Evolutionary conservation across 2,113 vertebrate genomes (phyloP), one percentile per base, ranked within the genome.

Genomic region (Clarias magur): DNA sequence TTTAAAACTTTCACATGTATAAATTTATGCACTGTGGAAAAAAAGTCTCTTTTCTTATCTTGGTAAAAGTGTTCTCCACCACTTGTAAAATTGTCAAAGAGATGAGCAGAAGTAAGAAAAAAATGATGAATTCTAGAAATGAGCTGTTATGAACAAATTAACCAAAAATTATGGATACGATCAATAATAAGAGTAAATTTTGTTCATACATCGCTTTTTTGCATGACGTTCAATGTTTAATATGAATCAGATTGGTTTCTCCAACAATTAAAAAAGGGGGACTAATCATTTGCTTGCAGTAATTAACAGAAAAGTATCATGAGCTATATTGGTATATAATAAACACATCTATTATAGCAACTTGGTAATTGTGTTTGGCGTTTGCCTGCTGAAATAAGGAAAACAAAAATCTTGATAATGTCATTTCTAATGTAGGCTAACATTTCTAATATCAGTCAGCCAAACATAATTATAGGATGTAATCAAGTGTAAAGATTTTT

Each of bases 401-500:
- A 1, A 72, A 85, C 67, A 38, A 68, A 75, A 87, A 73, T 78
- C 88, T 23, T 72, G 82, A 86, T 21, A 83, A 70, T 17, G 1
- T 76, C 34, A 11, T 87, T 85, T 62, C 12, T 12, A 65, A 59
- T 85, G 25, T 81, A 68, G 82, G 34, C 65, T 42, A 42, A 42
- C 42, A 42, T 42, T 42, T 42, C 42, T 48, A 38, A 38, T 38
- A 38, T 68, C 89, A 73, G 34, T 73, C 7, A 17, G 38, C 4
- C 19, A 48, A 75, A 75, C 23, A 42, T 90, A 88, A 88, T 90
- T 90, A 92, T 30, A 65, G 75, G 42, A 88, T 27, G 85, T 89
- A 91, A 91, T 93, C 88, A 91, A 85, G 85, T 89, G 89, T 87
- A 87, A 81, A 84, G 86, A 83, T 60, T 80, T 83, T 62, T 34